A percentile compares a stretch with the other conserved stretches of the same genome.
phyloP scores from a whole-genome alignment of 2,888 invertebrate species.

The Sicus ferrugineus region DNA sequence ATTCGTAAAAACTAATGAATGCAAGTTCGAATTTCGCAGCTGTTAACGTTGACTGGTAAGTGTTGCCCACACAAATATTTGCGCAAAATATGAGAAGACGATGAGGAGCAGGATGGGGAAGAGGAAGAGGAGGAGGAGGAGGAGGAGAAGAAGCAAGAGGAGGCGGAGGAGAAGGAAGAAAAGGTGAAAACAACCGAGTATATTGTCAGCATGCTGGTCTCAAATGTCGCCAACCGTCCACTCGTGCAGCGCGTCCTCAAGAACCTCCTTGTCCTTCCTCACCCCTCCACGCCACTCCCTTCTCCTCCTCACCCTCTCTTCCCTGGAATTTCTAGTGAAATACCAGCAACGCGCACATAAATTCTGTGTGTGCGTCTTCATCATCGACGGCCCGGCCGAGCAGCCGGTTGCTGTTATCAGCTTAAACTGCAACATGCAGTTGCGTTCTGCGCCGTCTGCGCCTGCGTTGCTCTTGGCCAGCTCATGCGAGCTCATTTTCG shows the following conservation, averaged over 20 bases:
- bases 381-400: neutral
- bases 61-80: slow-evolving; percentile 30
- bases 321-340: no score
- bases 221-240: slow-evolving; percentile 39
- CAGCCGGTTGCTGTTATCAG: no score
- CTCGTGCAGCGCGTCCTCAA: no score
- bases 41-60: neutral
- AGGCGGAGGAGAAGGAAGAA: no score
- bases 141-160: neutral
- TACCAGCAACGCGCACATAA: no score
- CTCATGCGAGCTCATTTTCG: neutral
- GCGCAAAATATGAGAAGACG: slow-evolving; percentile 17
- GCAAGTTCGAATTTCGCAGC: slow-evolving; percentile 27
- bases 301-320: neutral
- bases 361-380: neutral
- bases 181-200: no score
- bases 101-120: neutral
- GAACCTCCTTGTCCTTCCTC: no score
- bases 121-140: neutral
- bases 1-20: slow-evolving; percentile 10
- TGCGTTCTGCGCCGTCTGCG: neutral
- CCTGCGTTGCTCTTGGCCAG: neutral
- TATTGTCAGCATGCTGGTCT: no score
- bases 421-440: no score
- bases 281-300: neutral